A percentile compares a stretch with the other conserved stretches of the same genome.
These are phyloP conservation scores for Helicoverpa zea DNA, from an alignment of 1,140 invertebrate genomes.

Conservation along the genomic window DNA sequence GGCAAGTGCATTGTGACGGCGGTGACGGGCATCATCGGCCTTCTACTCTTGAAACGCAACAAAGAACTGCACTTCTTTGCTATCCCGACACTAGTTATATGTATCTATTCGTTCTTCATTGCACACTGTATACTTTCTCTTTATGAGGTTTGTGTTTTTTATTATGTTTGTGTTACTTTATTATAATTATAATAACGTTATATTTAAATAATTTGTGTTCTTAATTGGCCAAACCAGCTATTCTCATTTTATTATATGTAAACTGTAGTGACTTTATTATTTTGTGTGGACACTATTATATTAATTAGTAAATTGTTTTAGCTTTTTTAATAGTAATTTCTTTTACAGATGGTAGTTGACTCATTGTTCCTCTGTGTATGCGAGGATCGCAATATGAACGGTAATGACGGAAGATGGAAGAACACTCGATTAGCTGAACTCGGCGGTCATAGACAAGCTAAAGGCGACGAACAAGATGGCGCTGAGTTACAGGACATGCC, in stretches of 20 bases:
- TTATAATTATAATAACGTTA: too few species aligned
- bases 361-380: slow-evolving; percentile 98
- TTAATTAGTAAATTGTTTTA: too few species aligned
- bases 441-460: slow-evolving; percentile 76
- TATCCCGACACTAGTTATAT: slow-evolving; percentile 95
- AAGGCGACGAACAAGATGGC: slow-evolving; percentile 54
- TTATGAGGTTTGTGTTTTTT: slow-evolving; percentile 92
- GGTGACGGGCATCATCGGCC: slow-evolving; percentile 90
- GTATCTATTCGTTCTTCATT: slow-evolving; percentile 96
- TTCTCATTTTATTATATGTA: too few species aligned
- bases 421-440: slow-evolving; percentile 89
- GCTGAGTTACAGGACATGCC: slow-evolving; percentile 70
- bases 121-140: slow-evolving; percentile 97
- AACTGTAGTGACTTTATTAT: too few species aligned
- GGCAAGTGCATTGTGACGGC: slow-evolving; percentile 96
- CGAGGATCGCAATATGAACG: slow-evolving; percentile 92
- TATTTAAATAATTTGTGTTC: too few species aligned
- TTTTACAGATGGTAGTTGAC: slow-evolving; percentile 96
- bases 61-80: slow-evolving; percentile 93
- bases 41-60: slow-evolving; percentile 92
- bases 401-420: slow-evolving; percentile 89
- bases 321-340: background rate
- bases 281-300: too few species aligned
- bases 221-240: too few species aligned
- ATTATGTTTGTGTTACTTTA: too few species aligned